A percentile compares a stretch with the other conserved stretches of the same genome.
phyloP scores from a whole-genome alignment of 2,797 vertebrate genomes.

The Danio choprae region DNA sequence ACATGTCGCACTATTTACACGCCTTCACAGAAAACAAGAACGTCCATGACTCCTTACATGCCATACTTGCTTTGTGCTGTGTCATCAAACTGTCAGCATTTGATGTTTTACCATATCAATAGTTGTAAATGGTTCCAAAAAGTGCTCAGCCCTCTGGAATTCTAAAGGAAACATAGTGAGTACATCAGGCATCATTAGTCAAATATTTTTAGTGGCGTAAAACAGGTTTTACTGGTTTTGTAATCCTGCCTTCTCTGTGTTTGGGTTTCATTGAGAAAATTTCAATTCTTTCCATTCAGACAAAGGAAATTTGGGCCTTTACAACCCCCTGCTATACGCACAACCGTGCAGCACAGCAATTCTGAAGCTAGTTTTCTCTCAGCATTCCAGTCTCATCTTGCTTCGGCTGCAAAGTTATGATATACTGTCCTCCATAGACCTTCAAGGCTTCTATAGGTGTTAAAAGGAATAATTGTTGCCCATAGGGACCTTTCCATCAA shows the following conservation, averaged over 20 bases:
- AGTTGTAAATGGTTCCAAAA: not conserved
- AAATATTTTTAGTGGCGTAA: not conserved
- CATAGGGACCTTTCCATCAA: not conserved
- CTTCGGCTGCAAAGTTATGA: not conserved
- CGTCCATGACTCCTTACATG: not conserved
- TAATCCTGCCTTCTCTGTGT: not conserved
- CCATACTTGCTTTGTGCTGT: not conserved
- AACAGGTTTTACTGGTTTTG: not conserved
- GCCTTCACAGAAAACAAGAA: not conserved
- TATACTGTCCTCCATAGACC: not conserved
- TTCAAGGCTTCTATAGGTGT: not conserved
- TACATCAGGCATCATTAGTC: too few relatives aligned
- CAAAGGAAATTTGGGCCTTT: not conserved
- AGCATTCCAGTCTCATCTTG: not conserved
- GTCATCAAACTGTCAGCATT: not conserved
- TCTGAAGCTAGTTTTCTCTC: not conserved
- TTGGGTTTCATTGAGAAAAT: too few relatives aligned
- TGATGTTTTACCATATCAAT: not conserved
- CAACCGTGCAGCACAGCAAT: not conserved
- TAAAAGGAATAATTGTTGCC: not conserved
- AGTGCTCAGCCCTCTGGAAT: not conserved
- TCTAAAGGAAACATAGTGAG: not conserved
- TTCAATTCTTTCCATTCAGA: not conserved
- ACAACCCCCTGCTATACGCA: not conserved
- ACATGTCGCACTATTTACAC: not conserved